Base-by-base conservation (phyloP, 2,888 invertebrate genomes). In the Pseudococcus jackbeardsleyi region DNA sequence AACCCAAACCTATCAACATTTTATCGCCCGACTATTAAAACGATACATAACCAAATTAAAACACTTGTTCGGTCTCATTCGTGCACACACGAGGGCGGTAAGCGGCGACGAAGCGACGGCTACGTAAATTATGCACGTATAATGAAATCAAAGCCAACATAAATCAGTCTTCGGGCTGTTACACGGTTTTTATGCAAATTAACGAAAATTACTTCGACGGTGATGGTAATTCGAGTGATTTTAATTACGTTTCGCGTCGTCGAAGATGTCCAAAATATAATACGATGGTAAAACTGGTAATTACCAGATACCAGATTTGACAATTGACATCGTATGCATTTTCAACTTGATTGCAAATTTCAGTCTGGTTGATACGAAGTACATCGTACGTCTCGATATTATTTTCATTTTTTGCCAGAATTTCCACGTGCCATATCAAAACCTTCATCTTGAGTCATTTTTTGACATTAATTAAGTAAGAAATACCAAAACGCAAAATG, bases 81-180 rank as follows among this genome's bases (percentile, higher is more conserved):
- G 26, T 3, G 26, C 3, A 33, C 12, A 46, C 12, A 46, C 46
- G 8, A 46, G 9, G 46, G 46, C 8, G 9, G 12, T 46, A 46
- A 8, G 12, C 46, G 46, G 12, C 46, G 46, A 46, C 26, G 26
- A 33, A 3, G 26, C 46, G 46, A 46, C 46, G 8, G 46, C 46
- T 46, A 7, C 5, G 50, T 50, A 50, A 64, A 64, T 22, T 64
- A 64, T 64, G 64, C 22, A 22, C 64, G 11, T 22, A 64, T 64
- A 64, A 64, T 64, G 64, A 64, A 64, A 64, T 64, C 64, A 64
- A 64, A 64, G 22, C 64, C 7, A 22, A 12, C 50, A 22, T 64
- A 64, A 64, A 64, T 64, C 64, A 64, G 64, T 64, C 64, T 64
- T 64, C 64, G 64, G 64, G 19, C 22, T 64, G 64, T 64, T 64